Evolutionary conservation across 2,113 vertebrate genomes (phyloP).

Genomic region (Ailurus styani): DNA sequence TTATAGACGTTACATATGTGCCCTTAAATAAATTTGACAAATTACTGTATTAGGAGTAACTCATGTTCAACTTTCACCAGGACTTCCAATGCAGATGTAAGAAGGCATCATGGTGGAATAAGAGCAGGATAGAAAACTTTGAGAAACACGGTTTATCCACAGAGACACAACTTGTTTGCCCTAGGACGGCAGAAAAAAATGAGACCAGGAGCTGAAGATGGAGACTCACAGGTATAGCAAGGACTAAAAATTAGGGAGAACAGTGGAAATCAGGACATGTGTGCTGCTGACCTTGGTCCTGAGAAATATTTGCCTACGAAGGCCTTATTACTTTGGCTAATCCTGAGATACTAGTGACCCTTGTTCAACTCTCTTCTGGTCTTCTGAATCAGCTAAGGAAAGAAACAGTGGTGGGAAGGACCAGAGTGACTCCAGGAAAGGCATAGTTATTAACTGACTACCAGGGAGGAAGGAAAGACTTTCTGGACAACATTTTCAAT

Average conservation of each 20-base stretch:
- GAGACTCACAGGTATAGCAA: not conserved
- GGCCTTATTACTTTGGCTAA: not conserved
- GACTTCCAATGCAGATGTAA: not conserved
- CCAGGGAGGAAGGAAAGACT: not conserved
- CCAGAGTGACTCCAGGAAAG: not conserved
- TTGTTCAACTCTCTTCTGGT: not conserved
- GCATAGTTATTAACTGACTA: not conserved
- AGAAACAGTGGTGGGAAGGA: not conserved
- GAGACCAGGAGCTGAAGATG: not conserved
- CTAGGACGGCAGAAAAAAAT: not conserved
- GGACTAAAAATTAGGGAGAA: not conserved
- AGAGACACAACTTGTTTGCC: not conserved
- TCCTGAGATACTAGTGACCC: not conserved
- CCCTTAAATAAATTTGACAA: not conserved
- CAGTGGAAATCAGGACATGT: not conserved
- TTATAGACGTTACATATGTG: not conserved
- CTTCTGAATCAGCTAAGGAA: not conserved
- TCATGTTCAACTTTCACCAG: not conserved
- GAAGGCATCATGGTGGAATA: not conserved
- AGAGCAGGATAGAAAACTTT: not conserved
- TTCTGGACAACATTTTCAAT: not conserved
- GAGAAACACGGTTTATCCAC: not conserved
- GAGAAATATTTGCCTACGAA: not conserved
- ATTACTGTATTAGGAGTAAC: not conserved
- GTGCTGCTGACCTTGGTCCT: slow-evolving; percentile 38